phyloP scores from a whole-genome alignment of 1,140 invertebrate genomes.

The Acromyrmex echinatior region DNA sequence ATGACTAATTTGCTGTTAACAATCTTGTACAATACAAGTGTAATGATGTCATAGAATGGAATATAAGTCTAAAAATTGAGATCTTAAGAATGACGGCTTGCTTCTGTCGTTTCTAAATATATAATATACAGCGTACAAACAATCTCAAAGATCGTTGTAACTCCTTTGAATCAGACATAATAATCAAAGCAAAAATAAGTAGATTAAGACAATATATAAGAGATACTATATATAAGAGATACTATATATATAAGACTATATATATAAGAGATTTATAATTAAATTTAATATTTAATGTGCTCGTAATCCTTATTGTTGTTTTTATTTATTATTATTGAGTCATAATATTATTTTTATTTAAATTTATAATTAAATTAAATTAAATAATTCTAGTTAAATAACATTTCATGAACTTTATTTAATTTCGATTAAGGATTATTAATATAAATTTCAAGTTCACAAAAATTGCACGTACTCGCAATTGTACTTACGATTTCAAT shows the following conservation, averaged over 20 bases:
- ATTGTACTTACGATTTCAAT: not conserved
- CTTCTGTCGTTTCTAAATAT: not conserved
- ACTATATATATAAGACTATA: too few relatives aligned
- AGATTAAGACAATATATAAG: not conserved
- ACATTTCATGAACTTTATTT: not conserved
- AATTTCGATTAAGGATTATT: not conserved
- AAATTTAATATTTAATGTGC: too few relatives aligned
- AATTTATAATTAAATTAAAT: too few relatives aligned
- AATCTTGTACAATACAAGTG: not conserved
- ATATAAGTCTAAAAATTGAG: not conserved
- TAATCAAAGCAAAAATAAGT: not conserved
- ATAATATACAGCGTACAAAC: not conserved
- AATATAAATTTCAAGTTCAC: not conserved
- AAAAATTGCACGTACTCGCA: not conserved
- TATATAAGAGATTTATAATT: too few relatives aligned
- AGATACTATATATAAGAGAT: too few relatives aligned
- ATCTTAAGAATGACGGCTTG: not conserved
- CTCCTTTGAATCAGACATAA: not conserved
- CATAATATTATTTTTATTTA: too few relatives aligned
- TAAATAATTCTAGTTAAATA: not conserved
- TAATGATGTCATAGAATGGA: not conserved
- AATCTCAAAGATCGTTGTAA: not conserved
- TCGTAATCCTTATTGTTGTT: too few relatives aligned
- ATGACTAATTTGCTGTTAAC: conserved; percentile 6
- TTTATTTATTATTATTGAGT: too few relatives aligned